These are phyloP conservation scores for Metallyticus violacea DNA, from an alignment of 2,888 invertebrate species.

Conservation along the genomic window DNA sequence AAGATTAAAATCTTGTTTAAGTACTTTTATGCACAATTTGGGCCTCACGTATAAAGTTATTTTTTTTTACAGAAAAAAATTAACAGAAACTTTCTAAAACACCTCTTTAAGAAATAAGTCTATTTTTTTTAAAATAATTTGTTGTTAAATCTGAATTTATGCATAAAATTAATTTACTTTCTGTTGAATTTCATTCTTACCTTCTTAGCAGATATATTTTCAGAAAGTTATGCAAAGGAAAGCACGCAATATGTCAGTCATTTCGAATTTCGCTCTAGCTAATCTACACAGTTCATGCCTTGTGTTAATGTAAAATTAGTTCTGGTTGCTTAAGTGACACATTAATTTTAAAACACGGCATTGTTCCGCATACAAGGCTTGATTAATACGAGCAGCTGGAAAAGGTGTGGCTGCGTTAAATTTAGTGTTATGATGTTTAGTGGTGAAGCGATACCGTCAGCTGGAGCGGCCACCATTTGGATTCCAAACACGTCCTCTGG, in stretches of 20 bases:
- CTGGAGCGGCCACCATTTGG: neutral
- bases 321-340: neutral
- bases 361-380: neutral
- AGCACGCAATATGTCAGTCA: neutral
- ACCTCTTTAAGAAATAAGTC: too few relatives aligned
- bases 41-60: too few relatives aligned
- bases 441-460: neutral
- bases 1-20: too few relatives aligned
- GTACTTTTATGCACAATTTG: too few relatives aligned
- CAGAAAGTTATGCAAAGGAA: neutral
- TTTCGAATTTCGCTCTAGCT: neutral
- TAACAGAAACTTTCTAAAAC: too few relatives aligned
- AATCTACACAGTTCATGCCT: neutral
- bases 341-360: neutral
- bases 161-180: too few relatives aligned
- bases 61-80: too few relatives aligned
- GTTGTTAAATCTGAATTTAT: too few relatives aligned
- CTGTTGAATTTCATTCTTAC: too few relatives aligned
- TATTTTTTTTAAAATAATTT: too few relatives aligned
- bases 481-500: neutral
- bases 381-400: neutral
- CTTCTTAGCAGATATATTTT: too few relatives aligned
- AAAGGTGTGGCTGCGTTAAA: neutral
- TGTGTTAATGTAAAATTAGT: neutral
- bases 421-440: neutral